Conservation (phyloP, 2,888 invertebrate species). For the Eustalomyia histrio region DNA sequence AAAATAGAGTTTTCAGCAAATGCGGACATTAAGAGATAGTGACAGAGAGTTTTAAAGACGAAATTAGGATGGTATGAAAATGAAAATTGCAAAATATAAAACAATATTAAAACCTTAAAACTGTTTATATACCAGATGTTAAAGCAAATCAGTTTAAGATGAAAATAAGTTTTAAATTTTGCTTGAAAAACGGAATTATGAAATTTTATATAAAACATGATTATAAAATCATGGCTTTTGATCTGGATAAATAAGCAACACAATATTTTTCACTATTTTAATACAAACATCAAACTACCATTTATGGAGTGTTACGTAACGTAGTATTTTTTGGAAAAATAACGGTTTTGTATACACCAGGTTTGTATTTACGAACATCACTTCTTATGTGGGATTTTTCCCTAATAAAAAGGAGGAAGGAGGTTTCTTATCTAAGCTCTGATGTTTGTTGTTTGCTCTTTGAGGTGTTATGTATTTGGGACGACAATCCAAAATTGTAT, state of each 20-base stretch:
- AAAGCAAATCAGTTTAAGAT: conserved; percentile 19
- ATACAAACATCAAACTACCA: conserved; percentile 56
- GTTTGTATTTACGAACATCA: conserved; percentile 54
- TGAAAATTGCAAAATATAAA: conserved; percentile 60
- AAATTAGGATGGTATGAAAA: conserved; percentile 51
- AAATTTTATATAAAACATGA: conserved; percentile 28
- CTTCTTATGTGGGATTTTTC: conserved; percentile 29
- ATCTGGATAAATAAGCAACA: conserved; percentile 48
- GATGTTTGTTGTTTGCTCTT: conserved; percentile 34
- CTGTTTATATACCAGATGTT: conserved; percentile 1
- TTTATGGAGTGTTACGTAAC: conserved; percentile 34
- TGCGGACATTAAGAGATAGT: conserved; percentile 55
- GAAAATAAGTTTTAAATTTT: conserved; percentile 43
- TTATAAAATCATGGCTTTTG: conserved; percentile 16
- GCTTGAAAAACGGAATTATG: conserved; percentile 56
- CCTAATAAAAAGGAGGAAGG: not conserved
- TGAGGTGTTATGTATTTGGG: conserved; percentile 30
- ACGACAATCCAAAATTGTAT: conserved; percentile 6
- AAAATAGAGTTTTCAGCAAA: conserved; percentile 56
- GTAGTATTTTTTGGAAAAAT: conserved; percentile 8
- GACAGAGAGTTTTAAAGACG: conserved; percentile 55
- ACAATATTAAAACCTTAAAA: conserved; percentile 26
- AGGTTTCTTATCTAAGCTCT: not conserved
- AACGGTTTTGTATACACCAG: conserved; percentile 41
- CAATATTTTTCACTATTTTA: conserved; percentile 47